Base-by-base conservation (phyloP, 2,888 invertebrate species). In the Aricia artaxerxes region DNA sequence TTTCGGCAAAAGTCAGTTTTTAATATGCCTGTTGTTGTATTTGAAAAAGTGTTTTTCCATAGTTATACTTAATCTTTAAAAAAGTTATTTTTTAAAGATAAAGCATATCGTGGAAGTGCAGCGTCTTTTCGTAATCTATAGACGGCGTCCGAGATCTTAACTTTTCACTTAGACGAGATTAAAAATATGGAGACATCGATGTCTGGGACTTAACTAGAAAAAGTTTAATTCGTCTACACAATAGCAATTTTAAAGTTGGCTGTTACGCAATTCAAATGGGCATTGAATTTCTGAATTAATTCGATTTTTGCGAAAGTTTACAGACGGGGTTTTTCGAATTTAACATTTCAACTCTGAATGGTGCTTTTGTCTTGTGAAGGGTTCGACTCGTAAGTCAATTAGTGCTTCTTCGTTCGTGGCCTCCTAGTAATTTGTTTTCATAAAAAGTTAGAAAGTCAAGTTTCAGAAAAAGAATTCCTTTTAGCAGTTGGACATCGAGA, bases 211-310 rank as follows among this genome's bases (percentile, higher is more conserved):
- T 83, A 83, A 82, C 80, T 78, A 83, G 81, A 82, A 83, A 86
- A 89, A 90, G 88, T 91, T 90, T 87, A 88, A 90, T 88, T 89
- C 87, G 86, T 84, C 85, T 88, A 89, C 88, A 91, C 90, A 91
- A 91, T 90, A 87, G 88, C 88, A 89, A 90, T 90, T 90, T 88
- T 87, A 87, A 91, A 91, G 88, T 92, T 90, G 82, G 83, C 84
- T 86, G 85, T 89, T 88, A 88, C 87, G 85, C 86, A 88, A 89
- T 89, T 89, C 88, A 87, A 86, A 91, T 90, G 88, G 88, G 87
- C 90, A 91, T 88, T 88, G 87, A 88, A 90, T 91, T 91, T 89
- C 84, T 83, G 87, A 89, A 89, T 91, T 91, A 90, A 91, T 91
- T 91, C 88, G 85, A 89, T 90, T 90, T 89, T 89, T 88, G 86